These are phyloP conservation scores for Baryphthengus martii DNA, from an alignment of 2,113 vertebrate species.

Conservation along the genomic window DNA sequence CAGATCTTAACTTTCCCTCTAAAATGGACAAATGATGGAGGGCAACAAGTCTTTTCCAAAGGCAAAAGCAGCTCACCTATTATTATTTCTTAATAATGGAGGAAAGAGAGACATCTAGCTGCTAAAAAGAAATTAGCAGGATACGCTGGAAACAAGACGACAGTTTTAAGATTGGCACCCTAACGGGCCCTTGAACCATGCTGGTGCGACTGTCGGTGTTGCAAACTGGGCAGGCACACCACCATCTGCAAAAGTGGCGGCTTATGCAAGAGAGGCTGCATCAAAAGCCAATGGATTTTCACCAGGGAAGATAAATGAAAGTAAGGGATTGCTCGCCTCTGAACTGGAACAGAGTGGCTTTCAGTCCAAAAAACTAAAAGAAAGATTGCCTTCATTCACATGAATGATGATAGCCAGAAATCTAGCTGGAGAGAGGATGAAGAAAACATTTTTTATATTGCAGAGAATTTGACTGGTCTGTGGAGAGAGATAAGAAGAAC, in stretches of 20 bases:
- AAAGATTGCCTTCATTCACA: neutral
- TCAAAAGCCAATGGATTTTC: neutral
- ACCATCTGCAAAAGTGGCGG: fast-evolving
- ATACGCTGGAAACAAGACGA: fast-evolving
- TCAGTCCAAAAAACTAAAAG: neutral
- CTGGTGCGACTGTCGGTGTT: fast-evolving
- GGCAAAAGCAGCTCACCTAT: neutral
- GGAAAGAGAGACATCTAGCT: slow-evolving; percentile 63
- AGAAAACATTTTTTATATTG: neutral
- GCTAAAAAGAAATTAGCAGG: neutral
- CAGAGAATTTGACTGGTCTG: neutral
- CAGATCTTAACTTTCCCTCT: slow-evolving; percentile 18
- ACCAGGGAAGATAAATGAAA: neutral
- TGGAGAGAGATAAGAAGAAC: neutral
- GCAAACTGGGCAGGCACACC: neutral
- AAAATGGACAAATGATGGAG: slow-evolving; percentile 34
- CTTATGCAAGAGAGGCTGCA: neutral
- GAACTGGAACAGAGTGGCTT: neutral
- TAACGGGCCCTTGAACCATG: fast-evolving
- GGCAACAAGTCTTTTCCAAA: slow-evolving; percentile 16
- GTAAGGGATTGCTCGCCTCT: neutral
- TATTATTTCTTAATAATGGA: neutral
- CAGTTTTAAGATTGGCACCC: neutral
- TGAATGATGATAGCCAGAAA: neutral
- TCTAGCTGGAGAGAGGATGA: neutral